These are phyloP conservation scores for Gallinago undulata DNA, from an alignment of 2,113 vertebrate species.

Conservation along the genomic window DNA sequence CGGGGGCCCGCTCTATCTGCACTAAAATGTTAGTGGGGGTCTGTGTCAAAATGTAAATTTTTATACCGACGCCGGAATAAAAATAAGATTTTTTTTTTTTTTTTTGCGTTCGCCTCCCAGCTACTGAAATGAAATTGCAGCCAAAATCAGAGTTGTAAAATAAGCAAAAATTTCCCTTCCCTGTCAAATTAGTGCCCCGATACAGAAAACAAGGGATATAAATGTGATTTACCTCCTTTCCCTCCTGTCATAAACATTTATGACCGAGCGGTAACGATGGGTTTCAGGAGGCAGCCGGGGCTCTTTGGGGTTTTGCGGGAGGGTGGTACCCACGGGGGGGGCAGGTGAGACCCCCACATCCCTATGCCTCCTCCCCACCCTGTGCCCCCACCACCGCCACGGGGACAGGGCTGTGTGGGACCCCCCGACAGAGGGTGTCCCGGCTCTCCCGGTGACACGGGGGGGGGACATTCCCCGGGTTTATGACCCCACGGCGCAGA, in stretches of 20 bases:
- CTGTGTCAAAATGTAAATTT: slow-evolving; percentile 58
- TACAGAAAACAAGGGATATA: slow-evolving; percentile 60
- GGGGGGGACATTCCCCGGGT: accelerated
- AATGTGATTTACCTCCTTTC: slow-evolving; percentile 56
- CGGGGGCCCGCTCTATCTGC: not conserved
- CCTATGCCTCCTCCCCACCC: not conserved
- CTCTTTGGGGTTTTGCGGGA: not conserved
- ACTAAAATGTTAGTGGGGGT: not conserved
- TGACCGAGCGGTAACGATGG: not conserved
- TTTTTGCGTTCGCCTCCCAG: slow-evolving; percentile 35
- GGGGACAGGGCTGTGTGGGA: accelerated
- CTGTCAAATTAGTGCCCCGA: slow-evolving; percentile 65
- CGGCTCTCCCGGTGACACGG: not conserved
- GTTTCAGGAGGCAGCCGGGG: not conserved
- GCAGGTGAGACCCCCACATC: not conserved
- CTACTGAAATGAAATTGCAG: slow-evolving; percentile 53
- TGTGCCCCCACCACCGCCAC: too few relatives aligned
- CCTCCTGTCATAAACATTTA: slow-evolving; percentile 45
- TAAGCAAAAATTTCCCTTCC: slow-evolving; percentile 57
- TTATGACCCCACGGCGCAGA: accelerated
- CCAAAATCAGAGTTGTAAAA: slow-evolving; percentile 45
- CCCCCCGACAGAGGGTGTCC: not conserved
- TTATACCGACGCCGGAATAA: slow-evolving; percentile 13
- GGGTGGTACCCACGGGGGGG: not conserved
- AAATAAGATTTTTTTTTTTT: slow-evolving; percentile 11